A percentile compares a stretch with the other conserved stretches of the same genome.
phyloP scores from a whole-genome alignment of 2,888 invertebrate genomes.

The Erebia epiphron region DNA sequence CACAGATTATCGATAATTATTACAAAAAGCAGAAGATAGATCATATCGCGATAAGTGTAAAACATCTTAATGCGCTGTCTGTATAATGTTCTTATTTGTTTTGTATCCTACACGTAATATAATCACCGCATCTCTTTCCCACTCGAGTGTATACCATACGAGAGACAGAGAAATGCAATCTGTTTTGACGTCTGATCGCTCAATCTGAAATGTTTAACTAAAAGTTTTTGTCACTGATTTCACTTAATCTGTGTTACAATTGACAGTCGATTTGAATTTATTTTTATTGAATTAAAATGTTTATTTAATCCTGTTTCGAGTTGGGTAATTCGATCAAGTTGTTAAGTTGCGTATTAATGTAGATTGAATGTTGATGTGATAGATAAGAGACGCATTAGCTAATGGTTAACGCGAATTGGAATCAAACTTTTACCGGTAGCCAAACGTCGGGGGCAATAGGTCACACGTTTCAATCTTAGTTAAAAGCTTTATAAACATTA shows the following conservation, averaged over 20 bases:
- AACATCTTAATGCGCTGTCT: slow-evolving; percentile 78
- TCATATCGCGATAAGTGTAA: slow-evolving; percentile 74
- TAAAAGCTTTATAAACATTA: neutral
- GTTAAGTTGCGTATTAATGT: slow-evolving; percentile 30
- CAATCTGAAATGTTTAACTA: slow-evolving; percentile 55
- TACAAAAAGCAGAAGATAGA: slow-evolving; percentile 70
- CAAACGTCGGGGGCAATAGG: neutral
- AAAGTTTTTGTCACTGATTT: slow-evolving; percentile 60
- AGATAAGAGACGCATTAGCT: slow-evolving; percentile 28
- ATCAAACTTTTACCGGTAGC: slow-evolving; percentile 14
- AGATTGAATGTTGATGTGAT: slow-evolving; percentile 19
- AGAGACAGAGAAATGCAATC: slow-evolving; percentile 52
- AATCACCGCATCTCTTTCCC: slow-evolving; percentile 60
- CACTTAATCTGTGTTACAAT: slow-evolving; percentile 63
- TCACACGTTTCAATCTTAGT: neutral
- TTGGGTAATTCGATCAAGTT: slow-evolving; percentile 35
- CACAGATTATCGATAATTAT: slow-evolving; percentile 82
- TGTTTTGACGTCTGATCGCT: slow-evolving; percentile 72
- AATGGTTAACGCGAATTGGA: slow-evolving; percentile 18
- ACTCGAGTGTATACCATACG: slow-evolving; percentile 31
- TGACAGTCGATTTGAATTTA: slow-evolving; percentile 59
- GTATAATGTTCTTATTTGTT: slow-evolving; percentile 78
- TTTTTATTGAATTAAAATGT: slow-evolving; percentile 47
- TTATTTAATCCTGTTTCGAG: slow-evolving; percentile 41
- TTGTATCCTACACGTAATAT: slow-evolving; percentile 45